Evolutionary conservation across 2,888 invertebrate species (phyloP).

Genomic region (Malthinus seriepunctatus): DNA sequence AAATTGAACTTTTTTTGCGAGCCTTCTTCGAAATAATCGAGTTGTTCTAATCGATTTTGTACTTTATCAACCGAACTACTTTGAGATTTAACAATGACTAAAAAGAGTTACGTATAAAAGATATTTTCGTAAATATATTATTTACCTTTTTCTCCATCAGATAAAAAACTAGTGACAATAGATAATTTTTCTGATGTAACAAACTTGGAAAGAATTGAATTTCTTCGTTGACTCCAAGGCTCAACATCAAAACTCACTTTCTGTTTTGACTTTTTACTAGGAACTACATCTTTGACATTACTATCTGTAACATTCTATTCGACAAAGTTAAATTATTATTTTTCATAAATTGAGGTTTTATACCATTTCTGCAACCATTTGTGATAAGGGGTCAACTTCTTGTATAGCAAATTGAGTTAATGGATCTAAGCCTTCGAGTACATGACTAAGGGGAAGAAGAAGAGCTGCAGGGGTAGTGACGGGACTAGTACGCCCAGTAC

Average conservation of each 20-base stretch:
- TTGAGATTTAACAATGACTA: slow-evolving; percentile 80
- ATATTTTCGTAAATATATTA: no score
- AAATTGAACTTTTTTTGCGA: slow-evolving; percentile 84
- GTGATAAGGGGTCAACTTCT: slow-evolving; percentile 67
- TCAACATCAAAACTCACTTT: slow-evolving; percentile 57
- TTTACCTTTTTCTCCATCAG: slow-evolving; percentile 78
- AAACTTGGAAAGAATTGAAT: slow-evolving; percentile 83
- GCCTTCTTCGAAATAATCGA: slow-evolving; percentile 93
- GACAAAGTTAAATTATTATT: slow-evolving; percentile 7
- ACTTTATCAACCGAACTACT: slow-evolving; percentile 84
- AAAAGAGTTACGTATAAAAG: slow-evolving; percentile 53
- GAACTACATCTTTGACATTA: slow-evolving; percentile 17
- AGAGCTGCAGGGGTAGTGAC: slow-evolving; percentile 50
- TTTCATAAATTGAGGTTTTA: neutral
- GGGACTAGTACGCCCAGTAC: slow-evolving; percentile 60
- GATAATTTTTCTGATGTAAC: slow-evolving; percentile 93
- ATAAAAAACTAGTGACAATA: slow-evolving; percentile 85
- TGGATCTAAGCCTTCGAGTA: slow-evolving; percentile 75
- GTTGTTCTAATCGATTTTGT: slow-evolving; percentile 86
- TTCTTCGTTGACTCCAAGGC: slow-evolving; percentile 77
- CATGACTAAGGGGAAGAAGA: slow-evolving; percentile 60
- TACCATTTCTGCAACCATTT: slow-evolving; percentile 62
- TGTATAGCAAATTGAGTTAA: slow-evolving; percentile 70
- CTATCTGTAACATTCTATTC: slow-evolving; percentile 35
- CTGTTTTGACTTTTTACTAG: slow-evolving; percentile 43